phyloP scores from a whole-genome alignment of 1,140 invertebrate species.

The Teleogryllus occipitalis region DNA sequence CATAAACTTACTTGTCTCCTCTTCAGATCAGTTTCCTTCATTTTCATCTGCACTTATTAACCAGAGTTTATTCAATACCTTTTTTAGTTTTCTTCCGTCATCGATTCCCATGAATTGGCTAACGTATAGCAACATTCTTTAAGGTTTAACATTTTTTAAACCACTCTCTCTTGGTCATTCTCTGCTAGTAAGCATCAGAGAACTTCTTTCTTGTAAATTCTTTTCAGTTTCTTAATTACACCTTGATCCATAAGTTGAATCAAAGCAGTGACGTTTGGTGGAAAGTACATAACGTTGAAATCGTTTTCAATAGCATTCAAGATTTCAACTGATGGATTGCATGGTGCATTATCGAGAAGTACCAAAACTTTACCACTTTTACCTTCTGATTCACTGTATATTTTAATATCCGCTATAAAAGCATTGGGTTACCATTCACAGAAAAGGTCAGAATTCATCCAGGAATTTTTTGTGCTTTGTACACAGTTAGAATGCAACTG shows the following conservation, averaged over 20 bases:
- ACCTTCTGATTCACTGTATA: too few species aligned
- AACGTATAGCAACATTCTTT: too few species aligned
- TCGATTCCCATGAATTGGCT: too few species aligned
- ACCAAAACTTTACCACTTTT: too few species aligned
- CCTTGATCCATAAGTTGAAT: constrained; percentile 37
- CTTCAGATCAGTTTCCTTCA: too few species aligned
- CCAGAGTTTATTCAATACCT: too few species aligned
- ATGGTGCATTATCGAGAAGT: constrained; percentile 8
- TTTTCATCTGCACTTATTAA: too few species aligned
- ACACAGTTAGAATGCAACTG: constrained; percentile 8
- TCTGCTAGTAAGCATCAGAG: constrained; percentile 23
- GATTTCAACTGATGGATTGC: constrained; percentile 12
- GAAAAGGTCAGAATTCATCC: constrained; percentile 16
- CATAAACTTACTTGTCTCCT: too few species aligned
- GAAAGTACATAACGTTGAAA: constrained; percentile 28
- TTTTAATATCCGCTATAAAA: too few species aligned
- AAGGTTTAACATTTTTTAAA: too few species aligned
- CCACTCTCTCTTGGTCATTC: constrained; percentile 20
- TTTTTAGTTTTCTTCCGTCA: too few species aligned
- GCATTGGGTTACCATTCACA: constrained; percentile 1
- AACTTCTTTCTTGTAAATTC: constrained; percentile 22
- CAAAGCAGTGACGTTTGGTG: constrained; percentile 35
- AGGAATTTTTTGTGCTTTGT: constrained; percentile 13
- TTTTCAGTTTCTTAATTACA: constrained; percentile 28
- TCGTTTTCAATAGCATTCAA: constrained; percentile 11